Conservation (phyloP, 2,797 vertebrate genomes). For the Toxotes lorentzi region DNA sequence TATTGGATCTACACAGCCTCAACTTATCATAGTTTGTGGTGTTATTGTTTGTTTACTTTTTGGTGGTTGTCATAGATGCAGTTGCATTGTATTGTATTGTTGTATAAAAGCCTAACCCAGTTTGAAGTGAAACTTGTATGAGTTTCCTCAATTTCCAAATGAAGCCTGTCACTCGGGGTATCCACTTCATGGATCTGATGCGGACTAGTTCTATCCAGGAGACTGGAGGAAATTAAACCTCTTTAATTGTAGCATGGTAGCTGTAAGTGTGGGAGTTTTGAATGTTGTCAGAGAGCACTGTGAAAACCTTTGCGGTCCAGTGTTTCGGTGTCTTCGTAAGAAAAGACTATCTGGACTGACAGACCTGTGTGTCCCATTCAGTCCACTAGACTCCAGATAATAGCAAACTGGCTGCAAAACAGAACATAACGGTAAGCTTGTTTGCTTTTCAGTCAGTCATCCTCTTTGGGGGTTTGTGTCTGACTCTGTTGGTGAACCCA, state of each 20-base stretch:
- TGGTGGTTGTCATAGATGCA: slow-evolving; percentile 57
- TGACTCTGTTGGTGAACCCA: slow-evolving; percentile 30
- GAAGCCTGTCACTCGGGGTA: slow-evolving; percentile 34
- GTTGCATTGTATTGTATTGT: no score
- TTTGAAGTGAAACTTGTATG: slow-evolving; percentile 50
- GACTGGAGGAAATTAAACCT: slow-evolving; percentile 19
- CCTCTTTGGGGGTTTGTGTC: slow-evolving; percentile 22
- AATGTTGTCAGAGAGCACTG: slow-evolving; percentile 22
- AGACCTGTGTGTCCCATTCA: slow-evolving; percentile 11
- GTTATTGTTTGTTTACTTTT: slow-evolving; percentile 54
- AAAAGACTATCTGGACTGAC: neutral
- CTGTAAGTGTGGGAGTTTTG: slow-evolving; percentile 6
- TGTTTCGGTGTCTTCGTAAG: slow-evolving; percentile 31
- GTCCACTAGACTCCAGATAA: slow-evolving; percentile 7
- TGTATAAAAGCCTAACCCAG: slow-evolving; percentile 70
- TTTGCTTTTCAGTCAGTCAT: slow-evolving; percentile 47
- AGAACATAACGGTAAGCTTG: slow-evolving; percentile 53
- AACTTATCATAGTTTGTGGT: slow-evolving; percentile 32
- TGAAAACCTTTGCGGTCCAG: slow-evolving; percentile 5
- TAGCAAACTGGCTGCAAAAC: slow-evolving; percentile 40
- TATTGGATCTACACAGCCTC: slow-evolving; percentile 49
- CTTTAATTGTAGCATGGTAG: slow-evolving; percentile 7
- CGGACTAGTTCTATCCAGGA: slow-evolving; percentile 2
- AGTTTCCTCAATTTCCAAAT: slow-evolving; percentile 46
- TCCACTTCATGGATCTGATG: slow-evolving; percentile 26